Evolutionary conservation across 2,113 vertebrate species (phyloP).

Genomic region (Rhinolophus sinicus): DNA sequence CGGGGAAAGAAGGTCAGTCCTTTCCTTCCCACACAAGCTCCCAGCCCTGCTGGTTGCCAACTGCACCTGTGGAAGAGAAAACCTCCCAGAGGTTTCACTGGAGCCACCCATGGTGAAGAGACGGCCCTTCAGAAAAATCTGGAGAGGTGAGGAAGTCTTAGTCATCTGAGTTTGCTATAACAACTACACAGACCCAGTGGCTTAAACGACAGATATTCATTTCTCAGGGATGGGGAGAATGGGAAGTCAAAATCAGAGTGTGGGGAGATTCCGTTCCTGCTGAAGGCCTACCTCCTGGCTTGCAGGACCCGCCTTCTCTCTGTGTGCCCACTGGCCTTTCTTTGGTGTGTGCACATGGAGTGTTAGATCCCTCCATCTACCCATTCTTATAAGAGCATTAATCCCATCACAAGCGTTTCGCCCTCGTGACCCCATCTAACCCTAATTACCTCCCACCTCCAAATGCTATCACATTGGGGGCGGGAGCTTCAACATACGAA

Average conservation of each 20-base stretch:
- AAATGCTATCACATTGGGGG: background rate
- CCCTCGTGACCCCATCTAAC: background rate
- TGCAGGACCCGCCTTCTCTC: background rate
- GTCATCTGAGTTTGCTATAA: background rate
- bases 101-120: background rate
- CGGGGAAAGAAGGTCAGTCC: background rate
- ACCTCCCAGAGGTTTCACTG: fast-evolving
- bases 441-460: background rate
- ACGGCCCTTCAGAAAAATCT: background rate
- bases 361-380: background rate
- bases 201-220: background rate
- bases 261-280: background rate
- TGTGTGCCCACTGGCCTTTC: background rate
- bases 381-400: background rate
- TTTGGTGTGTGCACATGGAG: background rate
- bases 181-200: background rate
- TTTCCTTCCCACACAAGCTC: background rate
- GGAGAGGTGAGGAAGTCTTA: background rate
- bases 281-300: background rate
- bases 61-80: background rate
- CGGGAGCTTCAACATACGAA: background rate
- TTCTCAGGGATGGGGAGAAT: background rate
- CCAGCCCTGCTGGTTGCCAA: background rate
- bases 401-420: background rate
- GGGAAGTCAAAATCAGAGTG: background rate